A percentile compares a stretch with the other conserved stretches of the same genome.
phyloP scores from a whole-genome alignment of 2,797 vertebrate species.

The Darevskia mixta region DNA sequence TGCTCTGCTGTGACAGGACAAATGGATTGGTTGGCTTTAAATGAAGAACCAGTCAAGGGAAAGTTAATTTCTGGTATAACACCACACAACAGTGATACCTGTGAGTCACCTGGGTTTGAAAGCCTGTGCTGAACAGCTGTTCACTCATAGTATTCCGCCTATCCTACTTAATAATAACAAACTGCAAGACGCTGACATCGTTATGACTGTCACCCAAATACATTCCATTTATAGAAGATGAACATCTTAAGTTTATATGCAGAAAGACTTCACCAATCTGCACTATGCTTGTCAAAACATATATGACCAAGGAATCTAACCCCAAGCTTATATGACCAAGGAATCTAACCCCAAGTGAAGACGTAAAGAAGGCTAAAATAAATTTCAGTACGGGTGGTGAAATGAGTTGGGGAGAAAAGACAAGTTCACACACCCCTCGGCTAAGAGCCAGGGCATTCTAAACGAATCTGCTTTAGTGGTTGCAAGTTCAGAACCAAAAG shows the following conservation, averaged over 20 bases:
- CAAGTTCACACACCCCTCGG: too few species aligned
- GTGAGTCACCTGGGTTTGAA: background rate
- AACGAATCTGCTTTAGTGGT: too few species aligned
- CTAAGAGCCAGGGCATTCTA: too few species aligned
- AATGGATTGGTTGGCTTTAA: accelerated
- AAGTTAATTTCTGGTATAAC: background rate
- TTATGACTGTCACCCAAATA: background rate
- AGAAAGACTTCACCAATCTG: background rate
- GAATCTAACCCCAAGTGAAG: background rate
- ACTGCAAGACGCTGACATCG: background rate
- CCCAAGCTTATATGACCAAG: background rate
- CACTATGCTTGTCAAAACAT: background rate
- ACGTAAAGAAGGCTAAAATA: background rate
- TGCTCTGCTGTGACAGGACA: constrained; percentile 12
- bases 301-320: background rate
- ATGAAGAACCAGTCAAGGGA: background rate
- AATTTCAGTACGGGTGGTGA: too few species aligned
- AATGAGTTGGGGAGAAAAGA: too few species aligned
- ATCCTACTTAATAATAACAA: background rate
- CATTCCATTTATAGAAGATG: background rate
- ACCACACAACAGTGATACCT: background rate
- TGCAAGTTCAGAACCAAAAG: too few species aligned
- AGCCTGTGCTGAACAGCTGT: background rate
- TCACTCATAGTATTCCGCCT: background rate
- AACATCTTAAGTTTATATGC: background rate